Percentiles rank a stretch among this genome's conserved stretches.
These are phyloP conservation scores for Rhadinocentrus ornatus DNA, from an alignment of 2,797 vertebrate genomes.

Conservation along the genomic window DNA sequence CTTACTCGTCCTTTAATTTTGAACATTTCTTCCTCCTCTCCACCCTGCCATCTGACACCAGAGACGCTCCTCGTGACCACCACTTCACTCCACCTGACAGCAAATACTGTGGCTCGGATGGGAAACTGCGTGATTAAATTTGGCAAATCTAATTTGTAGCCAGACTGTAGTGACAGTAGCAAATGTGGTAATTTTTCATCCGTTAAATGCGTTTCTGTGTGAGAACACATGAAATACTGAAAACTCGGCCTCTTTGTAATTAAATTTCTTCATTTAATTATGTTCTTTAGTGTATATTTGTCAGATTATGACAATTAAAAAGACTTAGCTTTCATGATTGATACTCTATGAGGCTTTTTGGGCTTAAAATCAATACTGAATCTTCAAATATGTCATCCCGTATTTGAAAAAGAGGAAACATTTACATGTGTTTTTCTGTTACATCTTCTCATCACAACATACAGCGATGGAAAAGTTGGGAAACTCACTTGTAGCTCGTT, in stretches of 20 bases:
- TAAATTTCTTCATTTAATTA: not conserved
- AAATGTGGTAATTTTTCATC: slow-evolving; percentile 1
- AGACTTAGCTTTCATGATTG: not conserved
- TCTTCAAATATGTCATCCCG: no score
- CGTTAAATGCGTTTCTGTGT: not conserved
- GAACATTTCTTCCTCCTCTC: slow-evolving; percentile 45
- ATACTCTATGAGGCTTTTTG: not conserved
- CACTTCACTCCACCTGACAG: slow-evolving; percentile 28
- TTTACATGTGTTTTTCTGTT: not conserved
- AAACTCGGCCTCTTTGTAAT: not conserved
- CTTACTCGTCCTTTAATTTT: slow-evolving; percentile 43
- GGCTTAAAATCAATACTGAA: not conserved
- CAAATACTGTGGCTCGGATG: slow-evolving; percentile 12
- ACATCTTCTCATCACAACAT: not conserved
- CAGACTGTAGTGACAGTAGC: not conserved
- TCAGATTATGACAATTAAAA: not conserved
- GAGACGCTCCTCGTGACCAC: slow-evolving; percentile 20
- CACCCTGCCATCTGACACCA: slow-evolving; percentile 28
- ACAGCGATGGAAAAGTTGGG: slow-evolving; percentile 21
- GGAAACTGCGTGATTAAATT: slow-evolving; percentile 3
- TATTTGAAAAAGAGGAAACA: not conserved
- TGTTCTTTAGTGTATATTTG: not conserved
- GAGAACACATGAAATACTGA: slow-evolving; percentile 1
- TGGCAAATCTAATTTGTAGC: not conserved
- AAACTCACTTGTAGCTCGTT: slow-evolving; percentile 77